Base-by-base conservation (phyloP, 2,888 invertebrate species). In the Chironomus riparius region DNA sequence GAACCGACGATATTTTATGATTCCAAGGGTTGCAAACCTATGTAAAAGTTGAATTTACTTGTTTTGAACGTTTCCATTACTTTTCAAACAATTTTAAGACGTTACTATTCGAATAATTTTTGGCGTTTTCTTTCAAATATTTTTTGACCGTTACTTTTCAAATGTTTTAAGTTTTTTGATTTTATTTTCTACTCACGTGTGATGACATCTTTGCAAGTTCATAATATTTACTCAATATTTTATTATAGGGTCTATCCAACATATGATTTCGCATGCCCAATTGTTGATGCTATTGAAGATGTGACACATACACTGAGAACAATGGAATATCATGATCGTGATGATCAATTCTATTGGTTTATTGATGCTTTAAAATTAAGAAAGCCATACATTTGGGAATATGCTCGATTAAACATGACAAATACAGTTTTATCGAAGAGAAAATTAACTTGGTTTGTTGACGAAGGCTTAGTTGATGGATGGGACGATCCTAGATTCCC, bases 201-300 rank as follows among this genome's bases (percentile, higher is more conserved):
- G n/a, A n/a, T n/a, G n/a, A n/a, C n/a, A n/a, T n/a, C n/a, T n/a
- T n/a, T n/a, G n/a, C n/a, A n/a, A n/a, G n/a, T n/a, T n/a, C 22
- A 75, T 73, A 62, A 18, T 56, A 65, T 68, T 72, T 72, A 24
- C 61, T 77, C 77, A n/a, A 69, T 65, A 15, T 56, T n/a, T 79
- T 78, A 78, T 84, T 85, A 21, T 83, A 97, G 97, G 81, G 98
- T 97, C 0, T 99, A 99, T 84, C 99, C 99, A 22, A 99, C 99
- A 0, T 99, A 99, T 82, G 99, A 99, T 86, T 99, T 99, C 86
- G 98, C 99, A 0, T 99, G 99, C 82, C 99, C 99, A 0, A 97
- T 99, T 81, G 98, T 99, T 71, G 99, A 99, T 85, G 92, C 97
- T 15, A 88, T 98, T 71, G 99, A 99, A 86, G 92, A 94, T 76